Evolutionary conservation across 1,140 invertebrate genomes (phyloP), one percentile per base, ranked within the genome.

Genomic region (Platorchestia sp.): DNA sequence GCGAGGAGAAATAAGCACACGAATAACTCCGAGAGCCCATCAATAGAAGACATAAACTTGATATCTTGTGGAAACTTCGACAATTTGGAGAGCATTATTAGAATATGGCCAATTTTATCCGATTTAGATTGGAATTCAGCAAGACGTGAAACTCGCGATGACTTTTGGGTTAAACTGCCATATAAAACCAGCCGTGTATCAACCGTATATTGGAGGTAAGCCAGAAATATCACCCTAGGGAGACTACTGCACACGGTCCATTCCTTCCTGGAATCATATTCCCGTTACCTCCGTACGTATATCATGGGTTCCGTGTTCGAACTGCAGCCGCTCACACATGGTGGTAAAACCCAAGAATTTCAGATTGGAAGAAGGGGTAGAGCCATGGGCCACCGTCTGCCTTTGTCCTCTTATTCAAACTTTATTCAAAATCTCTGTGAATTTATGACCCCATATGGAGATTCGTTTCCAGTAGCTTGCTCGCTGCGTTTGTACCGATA

Each of bases 361-460:
- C 7, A 10, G 36, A 93, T 45, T 44, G 91, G 40, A 93, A 47
- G 91, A 93, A 93, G 91, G 91, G 91, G 91, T 93, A 44, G 91
- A 27, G 45, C 45, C 45, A 95, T 42, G 36, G 90, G 45, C 91
- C 91, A 95, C 95, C 75, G 75, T 95, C 53, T 95, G 95, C 95
- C 89, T 95, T 95, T 53, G 95, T 96, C 95, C 95, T 96, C 95
- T 95, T 96, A 96, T 96, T 96, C 95, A 96, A 96, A 96, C 96
- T 96, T 96, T 96, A 96, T 96, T 96, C 95, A 96, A 96, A 96
- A 96, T 96, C 95, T 96, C 96, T 96, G 95, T 93, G 95, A 96
- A 96, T 96, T 96, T 96, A 96, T 96, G 96, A 95, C 96, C 95
- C 95, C 96, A 93, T 95, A 95, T 95, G 96, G 96, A 96, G 96